Evolutionary conservation across 1,140 invertebrate species (phyloP), one percentile per base, ranked within the genome.

Genomic region (Luehdorfia chinensis): DNA sequence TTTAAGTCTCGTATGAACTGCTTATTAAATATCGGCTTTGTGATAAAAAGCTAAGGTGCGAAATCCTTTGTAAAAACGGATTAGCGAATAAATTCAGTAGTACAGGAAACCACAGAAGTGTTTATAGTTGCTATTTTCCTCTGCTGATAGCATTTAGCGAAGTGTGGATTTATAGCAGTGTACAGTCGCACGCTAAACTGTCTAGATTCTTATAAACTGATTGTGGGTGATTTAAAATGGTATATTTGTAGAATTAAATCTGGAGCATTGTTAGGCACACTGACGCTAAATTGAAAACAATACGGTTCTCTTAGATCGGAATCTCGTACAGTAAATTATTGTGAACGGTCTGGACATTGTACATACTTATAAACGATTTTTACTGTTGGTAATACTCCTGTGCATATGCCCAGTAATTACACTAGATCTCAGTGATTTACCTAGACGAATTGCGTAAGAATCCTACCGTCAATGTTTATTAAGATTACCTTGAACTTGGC

Each of bases 31-130:
- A 12, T 43, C 13, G 8, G 25, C 25, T 27, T 43, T 43, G 18
- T 16, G 25, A 8, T 9, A 28, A 27, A 13, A n/a, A 2, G 23
- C 8, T 28, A 30, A 43, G 23, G 39, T 43, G 39, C 28, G 39
- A 43, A 43, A 43, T 43, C 39, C 13, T 43, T 43, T 43, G 39
- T 8, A 13, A 30, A 28, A 43, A 43, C 11, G 34, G n/a, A 37
- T 43, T 27, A 15, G 6, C 6, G 36, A 19, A 50, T 50, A 30
- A 39, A 55, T 49, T 16, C 39, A 36, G 15, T 37, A 41, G 53
- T 55, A 61, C 64, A 66, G 68, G 63, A 68, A 72, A 47, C 47
- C 36, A 55, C 47, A 59, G 65, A 72, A 72, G 63, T 72, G 68
- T 69, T 72, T 69, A 68, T 53, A 52, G 56, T 45, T 21, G 45